phyloP scores from a whole-genome alignment of 2,888 invertebrate species.

The Globia sparganii region DNA sequence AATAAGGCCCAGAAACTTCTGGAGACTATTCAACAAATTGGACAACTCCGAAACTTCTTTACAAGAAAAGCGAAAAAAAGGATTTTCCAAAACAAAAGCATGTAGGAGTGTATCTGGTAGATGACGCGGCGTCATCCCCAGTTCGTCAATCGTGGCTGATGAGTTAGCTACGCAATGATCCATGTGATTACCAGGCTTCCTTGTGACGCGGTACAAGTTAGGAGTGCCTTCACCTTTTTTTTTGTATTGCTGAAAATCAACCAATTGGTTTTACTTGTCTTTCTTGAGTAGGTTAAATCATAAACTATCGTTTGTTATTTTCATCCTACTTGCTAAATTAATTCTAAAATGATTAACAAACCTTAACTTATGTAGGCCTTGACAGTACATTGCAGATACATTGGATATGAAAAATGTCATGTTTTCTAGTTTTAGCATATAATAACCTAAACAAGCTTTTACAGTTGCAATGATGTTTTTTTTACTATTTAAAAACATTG shows the following conservation, averaged over 20 bases:
- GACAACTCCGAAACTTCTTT: constrained; percentile 46
- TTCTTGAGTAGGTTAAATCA: not conserved
- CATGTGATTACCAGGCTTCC: constrained; percentile 74
- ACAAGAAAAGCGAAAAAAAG: constrained; percentile 48
- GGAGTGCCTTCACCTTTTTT: not conserved
- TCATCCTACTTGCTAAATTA: not conserved
- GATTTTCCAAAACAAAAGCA: constrained; percentile 60
- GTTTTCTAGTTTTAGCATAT: not conserved
- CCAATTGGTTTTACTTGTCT: not conserved
- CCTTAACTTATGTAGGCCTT: not conserved
- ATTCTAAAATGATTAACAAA: not conserved
- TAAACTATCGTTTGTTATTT: not conserved
- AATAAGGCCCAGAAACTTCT: constrained; percentile 53
- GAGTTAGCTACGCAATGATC: constrained; percentile 75
- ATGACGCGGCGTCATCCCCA: constrained; percentile 72
- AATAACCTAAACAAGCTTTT: not conserved
- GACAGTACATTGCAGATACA: not conserved
- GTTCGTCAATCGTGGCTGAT: constrained; percentile 75
- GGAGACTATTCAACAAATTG: constrained; percentile 50
- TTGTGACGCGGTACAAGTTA: constrained; percentile 46
- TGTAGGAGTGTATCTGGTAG: constrained; percentile 56
- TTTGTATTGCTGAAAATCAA: not conserved
- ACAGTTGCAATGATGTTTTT: no score
- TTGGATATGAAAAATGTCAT: not conserved
- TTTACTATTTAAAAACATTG: no score